Percentiles rank a stretch among this genome's conserved stretches.
Conservation (phyloP, 2,888 invertebrate species). For the Tortrix viridana region DNA sequence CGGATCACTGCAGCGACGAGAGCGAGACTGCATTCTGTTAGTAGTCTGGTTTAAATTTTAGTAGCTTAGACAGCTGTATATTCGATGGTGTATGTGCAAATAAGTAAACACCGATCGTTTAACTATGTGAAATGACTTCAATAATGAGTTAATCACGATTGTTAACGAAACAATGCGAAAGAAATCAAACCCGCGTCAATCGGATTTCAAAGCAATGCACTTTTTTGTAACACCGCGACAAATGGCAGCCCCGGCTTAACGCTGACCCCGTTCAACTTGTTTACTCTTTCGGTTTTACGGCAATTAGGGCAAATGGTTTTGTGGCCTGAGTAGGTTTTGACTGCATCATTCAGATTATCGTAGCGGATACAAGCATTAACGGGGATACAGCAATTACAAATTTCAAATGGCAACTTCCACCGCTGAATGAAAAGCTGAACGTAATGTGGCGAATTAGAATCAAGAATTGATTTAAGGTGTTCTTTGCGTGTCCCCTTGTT, state of each 20-base stretch:
- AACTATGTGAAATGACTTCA: constrained; percentile 11
- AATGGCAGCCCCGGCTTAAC: constrained; percentile 25
- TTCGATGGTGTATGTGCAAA: no score
- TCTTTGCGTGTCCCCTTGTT: no score
- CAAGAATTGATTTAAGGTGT: no score
- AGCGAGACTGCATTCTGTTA: constrained; percentile 38
- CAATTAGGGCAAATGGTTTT: constrained; percentile 21
- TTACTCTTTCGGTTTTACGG: constrained; percentile 22
- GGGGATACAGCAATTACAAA: no score
- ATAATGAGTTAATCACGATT: constrained; percentile 23
- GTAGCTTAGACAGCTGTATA: no score
- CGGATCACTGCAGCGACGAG: constrained; percentile 40
- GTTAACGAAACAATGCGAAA: constrained; percentile 15
- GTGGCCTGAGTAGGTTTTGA: neutral
- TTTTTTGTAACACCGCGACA: constrained; percentile 17
- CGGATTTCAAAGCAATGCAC: constrained; percentile 15
- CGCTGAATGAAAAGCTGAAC: no score
- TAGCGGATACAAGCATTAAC: no score
- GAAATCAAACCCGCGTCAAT: constrained; percentile 12
- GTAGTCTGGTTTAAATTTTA: constrained; percentile 8
- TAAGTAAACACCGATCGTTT: no score
- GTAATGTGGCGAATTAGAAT: no score
- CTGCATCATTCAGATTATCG: no score
- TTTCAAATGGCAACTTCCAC: no score
- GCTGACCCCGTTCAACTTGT: constrained; percentile 17